These are phyloP conservation scores for Rhagonycha lutea DNA, from an alignment of 2,888 invertebrate species.

Conservation along the genomic window DNA sequence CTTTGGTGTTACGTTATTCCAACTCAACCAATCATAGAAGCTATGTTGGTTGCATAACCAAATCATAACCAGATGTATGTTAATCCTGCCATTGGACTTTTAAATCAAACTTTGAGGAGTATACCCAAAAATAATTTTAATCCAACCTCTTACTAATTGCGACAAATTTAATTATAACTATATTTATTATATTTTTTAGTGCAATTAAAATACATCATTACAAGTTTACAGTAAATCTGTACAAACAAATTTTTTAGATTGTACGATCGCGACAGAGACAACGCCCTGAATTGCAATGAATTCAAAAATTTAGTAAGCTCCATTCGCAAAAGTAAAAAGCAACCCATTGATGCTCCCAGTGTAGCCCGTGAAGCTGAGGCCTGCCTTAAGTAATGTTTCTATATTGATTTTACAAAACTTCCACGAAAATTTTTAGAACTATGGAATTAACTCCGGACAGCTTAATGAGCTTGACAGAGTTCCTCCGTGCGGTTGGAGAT, in stretches of 20 bases:
- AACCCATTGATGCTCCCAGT: conserved; percentile 59
- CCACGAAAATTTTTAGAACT: conserved; percentile 25
- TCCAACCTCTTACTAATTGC: no score
- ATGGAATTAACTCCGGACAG: conserved; percentile 40
- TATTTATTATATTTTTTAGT: no score
- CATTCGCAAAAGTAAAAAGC: conserved; percentile 59
- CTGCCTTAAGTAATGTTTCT: conserved; percentile 42
- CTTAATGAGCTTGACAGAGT: conserved; percentile 53
- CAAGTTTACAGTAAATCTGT: not conserved
- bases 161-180: no score
- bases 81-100: no score
- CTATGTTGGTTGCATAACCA: not conserved
- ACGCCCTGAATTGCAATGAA: conserved; percentile 61
- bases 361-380: conserved; percentile 60
- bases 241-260: conserved; percentile 55
- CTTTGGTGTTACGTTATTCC: no score
- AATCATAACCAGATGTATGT: not conserved
- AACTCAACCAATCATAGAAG: no score
- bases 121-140: no score
- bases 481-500: conserved; percentile 68
- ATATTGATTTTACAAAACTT: not conserved
- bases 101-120: no score
- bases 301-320: conserved; percentile 63
- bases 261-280: conserved; percentile 61
- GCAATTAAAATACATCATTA: no score